A percentile compares a stretch with the other conserved stretches of the same genome.
These are phyloP conservation scores for Steinernema hermaphroditum DNA, from an alignment of 2,888 invertebrate genomes.

Conservation along the genomic window DNA sequence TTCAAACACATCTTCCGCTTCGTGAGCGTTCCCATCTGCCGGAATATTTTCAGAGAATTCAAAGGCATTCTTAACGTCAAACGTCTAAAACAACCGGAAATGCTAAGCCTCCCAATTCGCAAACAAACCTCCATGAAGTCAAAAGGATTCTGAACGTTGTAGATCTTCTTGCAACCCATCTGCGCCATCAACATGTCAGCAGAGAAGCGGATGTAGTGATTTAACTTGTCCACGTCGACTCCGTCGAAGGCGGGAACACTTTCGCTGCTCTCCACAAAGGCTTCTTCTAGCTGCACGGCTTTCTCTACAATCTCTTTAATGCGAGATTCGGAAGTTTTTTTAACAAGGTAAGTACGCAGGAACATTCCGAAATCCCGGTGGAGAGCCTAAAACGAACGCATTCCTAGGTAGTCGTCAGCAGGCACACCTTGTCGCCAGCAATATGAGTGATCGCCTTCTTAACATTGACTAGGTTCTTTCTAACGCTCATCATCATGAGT, in stretches of 20 bases:
- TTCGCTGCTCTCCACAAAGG: background rate
- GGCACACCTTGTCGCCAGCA: background rate
- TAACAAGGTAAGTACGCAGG: background rate
- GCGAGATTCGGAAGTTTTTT: background rate
- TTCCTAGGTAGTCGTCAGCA: too few relatives aligned
- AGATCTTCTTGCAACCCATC: conserved; percentile 19
- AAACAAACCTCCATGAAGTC: background rate
- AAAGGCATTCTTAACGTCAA: background rate
- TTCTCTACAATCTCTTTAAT: conserved; percentile 20
- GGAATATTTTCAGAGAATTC: background rate
- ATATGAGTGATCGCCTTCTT: conserved; percentile 23
- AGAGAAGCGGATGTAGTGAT: conserved; percentile 4
- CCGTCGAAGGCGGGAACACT: background rate
- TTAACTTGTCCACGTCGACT: background rate
- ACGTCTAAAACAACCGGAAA: background rate
- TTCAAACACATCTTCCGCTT: background rate
- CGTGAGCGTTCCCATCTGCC: background rate
- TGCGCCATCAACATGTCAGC: background rate
- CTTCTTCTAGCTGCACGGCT: background rate
- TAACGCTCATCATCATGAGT: background rate
- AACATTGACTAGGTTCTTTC: conserved; percentile 5
- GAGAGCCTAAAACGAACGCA: background rate
- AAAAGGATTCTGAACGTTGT: conserved; percentile 15
- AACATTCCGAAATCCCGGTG: conserved; percentile 20
- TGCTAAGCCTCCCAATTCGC: background rate